A percentile compares a stretch with the other conserved stretches of the same genome.
Evolutionary conservation across 2,888 invertebrate species (phyloP).

Genomic region (Cephus pygmeus): DNA sequence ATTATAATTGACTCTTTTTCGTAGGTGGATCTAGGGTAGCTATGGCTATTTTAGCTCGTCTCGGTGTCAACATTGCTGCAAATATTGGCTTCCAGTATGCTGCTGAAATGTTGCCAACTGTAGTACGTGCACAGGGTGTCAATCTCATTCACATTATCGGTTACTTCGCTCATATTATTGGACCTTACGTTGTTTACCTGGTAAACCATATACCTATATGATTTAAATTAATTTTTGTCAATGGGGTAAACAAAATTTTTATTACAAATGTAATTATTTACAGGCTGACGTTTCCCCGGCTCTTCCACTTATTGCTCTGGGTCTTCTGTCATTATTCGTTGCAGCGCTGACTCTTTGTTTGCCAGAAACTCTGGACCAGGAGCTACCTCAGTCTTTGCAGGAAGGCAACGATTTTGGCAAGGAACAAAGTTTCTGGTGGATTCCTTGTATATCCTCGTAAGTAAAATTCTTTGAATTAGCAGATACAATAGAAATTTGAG

Average conservation of each 20-base stretch:
- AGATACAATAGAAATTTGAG: not conserved
- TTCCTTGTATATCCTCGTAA: slow-evolving; percentile 69
- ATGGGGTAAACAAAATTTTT: not conserved
- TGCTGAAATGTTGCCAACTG: slow-evolving; percentile 88
- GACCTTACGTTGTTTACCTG: slow-evolving; percentile 87
- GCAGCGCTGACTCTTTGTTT: slow-evolving; percentile 81
- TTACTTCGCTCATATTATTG: slow-evolving; percentile 84
- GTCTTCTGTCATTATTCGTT: slow-evolving; percentile 78
- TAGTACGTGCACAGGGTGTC: slow-evolving; percentile 88
- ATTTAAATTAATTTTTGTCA: not conserved
- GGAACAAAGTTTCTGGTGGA: slow-evolving; percentile 84
- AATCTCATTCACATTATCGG: slow-evolving; percentile 90
- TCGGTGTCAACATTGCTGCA: slow-evolving; percentile 89
- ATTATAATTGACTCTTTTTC: slow-evolving; percentile 15
- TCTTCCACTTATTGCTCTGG: slow-evolving; percentile 82
- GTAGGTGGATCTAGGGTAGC: slow-evolving; percentile 79
- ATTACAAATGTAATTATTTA: slow-evolving; percentile 10
- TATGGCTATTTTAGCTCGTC: slow-evolving; percentile 84
- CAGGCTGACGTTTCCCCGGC: slow-evolving; percentile 52
- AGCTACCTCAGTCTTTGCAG: slow-evolving; percentile 85
- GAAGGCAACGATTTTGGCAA: slow-evolving; percentile 89
- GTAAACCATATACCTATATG: slow-evolving; percentile 66
- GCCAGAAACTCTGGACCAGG: slow-evolving; percentile 88
- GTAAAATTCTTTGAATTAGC: slow-evolving; percentile 23
- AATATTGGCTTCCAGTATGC: slow-evolving; percentile 93